Percentiles rank a stretch among this genome's conserved stretches.
These are phyloP conservation scores for Pseudomyrmex concolor DNA, from an alignment of 1,140 invertebrate genomes.

Conservation along the genomic window DNA sequence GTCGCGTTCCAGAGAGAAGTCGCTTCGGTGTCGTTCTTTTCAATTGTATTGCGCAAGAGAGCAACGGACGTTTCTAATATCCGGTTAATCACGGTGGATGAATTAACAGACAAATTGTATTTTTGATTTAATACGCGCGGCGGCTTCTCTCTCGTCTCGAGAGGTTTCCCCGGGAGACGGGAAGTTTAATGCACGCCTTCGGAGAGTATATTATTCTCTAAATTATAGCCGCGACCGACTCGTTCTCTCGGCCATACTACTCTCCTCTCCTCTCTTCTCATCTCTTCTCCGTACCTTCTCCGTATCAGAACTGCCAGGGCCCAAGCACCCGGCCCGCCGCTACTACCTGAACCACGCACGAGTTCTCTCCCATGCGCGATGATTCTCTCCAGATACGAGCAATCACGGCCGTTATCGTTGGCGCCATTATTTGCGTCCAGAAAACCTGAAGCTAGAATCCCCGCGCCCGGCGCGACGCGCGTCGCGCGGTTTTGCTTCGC, in stretches of 20 bases:
- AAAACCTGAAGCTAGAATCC: constrained; percentile 21
- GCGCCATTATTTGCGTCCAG: constrained; percentile 52
- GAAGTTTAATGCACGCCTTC: constrained; percentile 54
- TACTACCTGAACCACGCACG: constrained; percentile 55
- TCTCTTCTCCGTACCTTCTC: constrained; percentile 8
- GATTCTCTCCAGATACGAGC: constrained; percentile 29
- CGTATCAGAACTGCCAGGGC: constrained; percentile 8
- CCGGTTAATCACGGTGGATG: constrained; percentile 45
- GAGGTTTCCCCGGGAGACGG: constrained; percentile 50
- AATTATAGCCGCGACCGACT: constrained; percentile 57
- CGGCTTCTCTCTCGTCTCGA: background rate
- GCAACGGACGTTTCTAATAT: background rate
- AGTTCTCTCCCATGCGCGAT: constrained; percentile 52
- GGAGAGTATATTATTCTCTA: constrained; percentile 60
- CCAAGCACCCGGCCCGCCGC: constrained; percentile 19
- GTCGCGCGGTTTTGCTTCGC: too few species aligned
- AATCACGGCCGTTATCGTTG: constrained; percentile 51
- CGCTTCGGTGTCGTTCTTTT: background rate
- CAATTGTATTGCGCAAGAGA: too few species aligned
- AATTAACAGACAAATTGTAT: constrained; percentile 59
- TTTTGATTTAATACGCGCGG: constrained; percentile 51
- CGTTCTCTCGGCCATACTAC: constrained; percentile 19
- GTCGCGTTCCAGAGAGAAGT: background rate
- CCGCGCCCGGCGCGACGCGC: background rate
- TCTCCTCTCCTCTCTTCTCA: background rate